Base-by-base conservation (phyloP, 2,113 vertebrate species). In the Canis aureus region DNA sequence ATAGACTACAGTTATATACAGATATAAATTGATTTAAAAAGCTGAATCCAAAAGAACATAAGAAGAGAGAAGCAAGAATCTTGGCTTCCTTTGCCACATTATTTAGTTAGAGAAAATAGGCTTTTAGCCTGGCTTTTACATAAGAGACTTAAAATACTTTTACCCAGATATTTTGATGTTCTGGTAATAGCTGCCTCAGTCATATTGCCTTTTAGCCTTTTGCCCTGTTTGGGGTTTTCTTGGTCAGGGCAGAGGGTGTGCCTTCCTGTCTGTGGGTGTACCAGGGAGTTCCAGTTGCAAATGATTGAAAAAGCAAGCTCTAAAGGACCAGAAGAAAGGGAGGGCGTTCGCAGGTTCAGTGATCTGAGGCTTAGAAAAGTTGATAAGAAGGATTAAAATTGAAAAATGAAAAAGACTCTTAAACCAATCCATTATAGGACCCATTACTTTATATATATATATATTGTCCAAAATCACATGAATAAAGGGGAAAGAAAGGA, bases 401-500 rank as follows among this genome's bases (percentile, higher is more conserved):
- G 98, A 97, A 98, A 98, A 97, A 98, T 98, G 97, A 98, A 98
- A 96, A 95, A 98, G 98, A 91, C 91, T 96, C 98, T 98, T 97
- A 80, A 98, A 80, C 96, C 97, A 92, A 97, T 98, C 98, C 98
- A 98, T 99, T 98, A 98, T 93, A 98, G 94, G 97, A 98, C 97
- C 98, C 98, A 98, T 99, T 98, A 98, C 98, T 98, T 98, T 98
- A 98, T 98, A 98, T 98, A 97, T 98, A 97, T 98, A 98, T 98
- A 98, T 55, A 93, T 98, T 98, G 98, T 98, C 98, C 98, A 98
- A 98, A 99, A 98, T 98, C 98, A 98, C 98, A 99, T 98, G 98
- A 98, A 98, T 98, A 98, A 98, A 94, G 94, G 96, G 96, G 97
- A 53, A 98, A 97, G 98, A 97, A 98, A 98, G 97, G 86, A 95